phyloP scores from a whole-genome alignment of 2,113 vertebrate species.

The Melanocharis versteri region DNA sequence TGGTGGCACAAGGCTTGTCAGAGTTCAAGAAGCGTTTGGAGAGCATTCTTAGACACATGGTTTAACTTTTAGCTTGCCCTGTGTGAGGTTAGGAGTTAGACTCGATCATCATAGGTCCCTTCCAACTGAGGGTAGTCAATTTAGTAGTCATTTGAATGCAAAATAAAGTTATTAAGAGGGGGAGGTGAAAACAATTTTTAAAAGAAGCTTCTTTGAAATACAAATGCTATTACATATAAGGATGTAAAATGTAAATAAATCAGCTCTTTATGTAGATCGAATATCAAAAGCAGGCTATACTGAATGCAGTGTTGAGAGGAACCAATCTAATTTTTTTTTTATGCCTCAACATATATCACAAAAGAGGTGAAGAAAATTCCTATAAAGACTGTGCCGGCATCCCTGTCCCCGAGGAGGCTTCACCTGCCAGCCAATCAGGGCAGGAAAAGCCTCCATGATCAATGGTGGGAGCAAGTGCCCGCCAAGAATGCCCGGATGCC shows the following conservation, averaged over 20 bases:
- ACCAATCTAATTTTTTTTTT: no score
- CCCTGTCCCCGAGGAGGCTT: no score
- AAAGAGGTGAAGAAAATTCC: no score
- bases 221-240: neutral
- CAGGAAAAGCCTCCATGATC: no score
- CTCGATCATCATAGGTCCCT: neutral
- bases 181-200: neutral
- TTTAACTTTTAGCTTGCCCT: neutral
- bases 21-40: neutral
- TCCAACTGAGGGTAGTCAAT: neutral
- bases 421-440: no score
- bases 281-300: neutral
- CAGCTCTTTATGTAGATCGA: rapidly evolving
- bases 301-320: no score
- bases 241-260: neutral
- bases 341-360: no score
- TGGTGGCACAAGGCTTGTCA: neutral
- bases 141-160: neutral
- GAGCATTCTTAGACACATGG: neutral
- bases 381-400: no score
- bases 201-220: neutral
- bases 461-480: no score
- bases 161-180: neutral
- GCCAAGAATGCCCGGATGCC: no score
- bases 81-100: neutral